Evolutionary conservation across 2,888 invertebrate genomes (phyloP).

Genomic region (Plagodis dolabraria): DNA sequence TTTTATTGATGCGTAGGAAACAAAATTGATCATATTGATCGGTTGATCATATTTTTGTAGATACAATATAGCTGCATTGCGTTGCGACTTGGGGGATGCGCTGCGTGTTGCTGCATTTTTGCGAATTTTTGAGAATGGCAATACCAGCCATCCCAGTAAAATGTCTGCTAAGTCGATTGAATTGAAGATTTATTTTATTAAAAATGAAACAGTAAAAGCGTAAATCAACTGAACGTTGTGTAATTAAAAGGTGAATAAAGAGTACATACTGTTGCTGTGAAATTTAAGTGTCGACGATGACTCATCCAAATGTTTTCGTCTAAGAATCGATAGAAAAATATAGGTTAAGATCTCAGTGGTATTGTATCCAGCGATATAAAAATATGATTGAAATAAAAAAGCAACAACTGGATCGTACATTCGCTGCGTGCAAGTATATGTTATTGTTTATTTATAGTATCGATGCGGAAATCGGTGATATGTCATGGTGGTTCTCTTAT

Average conservation of each 20-base stretch:
- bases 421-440: constrained; percentile 64
- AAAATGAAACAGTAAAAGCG: constrained; percentile 62
- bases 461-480: constrained; percentile 76
- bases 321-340: constrained; percentile 83
- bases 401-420: constrained; percentile 60
- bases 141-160: constrained; percentile 63
- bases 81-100: too few relatives aligned
- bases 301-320: constrained; percentile 79
- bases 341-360: constrained; percentile 80
- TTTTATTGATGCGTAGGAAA: too few relatives aligned
- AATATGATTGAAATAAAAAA: constrained; percentile 64
- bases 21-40: too few relatives aligned
- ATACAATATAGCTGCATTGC: too few relatives aligned
- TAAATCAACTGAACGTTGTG: constrained; percentile 57
- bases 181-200: constrained; percentile 68
- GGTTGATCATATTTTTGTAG: too few relatives aligned
- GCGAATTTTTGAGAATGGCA: constrained; percentile 37
- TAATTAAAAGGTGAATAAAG: constrained; percentile 72
- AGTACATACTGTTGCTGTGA: constrained; percentile 47
- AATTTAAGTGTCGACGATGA: constrained; percentile 60
- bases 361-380: constrained; percentile 72
- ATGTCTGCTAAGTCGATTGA: constrained; percentile 76
- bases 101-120: constrained; percentile 13
- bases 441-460: constrained; percentile 79
- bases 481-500: constrained; percentile 72